Evolutionary conservation across 2,113 vertebrate genomes (phyloP), one percentile per base, ranked within the genome.

Genomic region (Alosa alosa): DNA sequence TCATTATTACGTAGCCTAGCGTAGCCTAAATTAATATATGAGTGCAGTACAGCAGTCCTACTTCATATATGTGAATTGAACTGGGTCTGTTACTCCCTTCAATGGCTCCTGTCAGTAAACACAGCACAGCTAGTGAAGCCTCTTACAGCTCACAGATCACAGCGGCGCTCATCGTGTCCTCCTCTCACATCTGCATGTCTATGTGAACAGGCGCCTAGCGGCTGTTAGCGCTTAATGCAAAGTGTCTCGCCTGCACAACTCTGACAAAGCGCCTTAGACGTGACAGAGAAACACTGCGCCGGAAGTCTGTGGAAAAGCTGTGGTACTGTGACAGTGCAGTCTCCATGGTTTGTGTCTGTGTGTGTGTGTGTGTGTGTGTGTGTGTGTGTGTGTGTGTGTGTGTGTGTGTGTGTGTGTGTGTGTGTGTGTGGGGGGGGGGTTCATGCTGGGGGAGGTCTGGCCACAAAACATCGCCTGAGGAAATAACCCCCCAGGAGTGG

Each of bases 391-490:
- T 18, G 18, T 50, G 45, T 47, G 46, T 31, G 17, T 50, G 82
- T 50, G 46, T 83, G 47, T 36, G 81, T 22, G 81, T 83, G 82
- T 20, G n/a, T n/a, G n/a, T n/a, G n/a, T n/a, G n/a, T n/a, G n/a
- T n/a, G n/a, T n/a, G n/a, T n/a, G n/a, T n/a, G n/a, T n/a, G n/a
- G 20, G 41, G 1, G 41, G 41, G 41, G 41, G 49, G 60, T 31
- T 31, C 57, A 45, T 39, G 20, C 20, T 68, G 60, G 82, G 47
- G 44, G 64, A 45, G 84, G 85, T 85, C 84, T 83, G 60, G 60
- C 84, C 81, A 88, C 84, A 81, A 85, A 88, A 88, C 60, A 88
- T 86, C 25, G 82, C 87, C 87, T 10, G 82, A 84, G 84, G 87
- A 86, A 84, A 86, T 83, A 84, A 81, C 85, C 47, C 47, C 50